These are phyloP conservation scores for Anguilla rostrata DNA, from an alignment of 2,113 vertebrate genomes.

Conservation along the genomic window DNA sequence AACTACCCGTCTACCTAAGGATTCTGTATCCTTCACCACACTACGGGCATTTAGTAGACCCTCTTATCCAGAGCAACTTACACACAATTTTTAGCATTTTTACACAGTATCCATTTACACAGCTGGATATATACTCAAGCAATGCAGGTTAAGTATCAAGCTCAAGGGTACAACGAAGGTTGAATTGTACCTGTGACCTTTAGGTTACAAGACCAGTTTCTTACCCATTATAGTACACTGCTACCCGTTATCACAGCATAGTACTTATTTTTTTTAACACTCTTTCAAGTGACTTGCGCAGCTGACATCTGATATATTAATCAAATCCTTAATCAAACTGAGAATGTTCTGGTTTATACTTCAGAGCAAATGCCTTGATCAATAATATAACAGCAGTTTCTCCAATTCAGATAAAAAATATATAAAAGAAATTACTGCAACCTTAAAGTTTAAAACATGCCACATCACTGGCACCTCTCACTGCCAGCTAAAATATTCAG, in stretches of 20 bases:
- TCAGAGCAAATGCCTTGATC: not conserved
- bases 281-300: not conserved
- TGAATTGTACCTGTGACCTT: too few species aligned
- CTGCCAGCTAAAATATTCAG: not conserved
- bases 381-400: not conserved
- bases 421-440: not conserved
- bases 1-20: not conserved
- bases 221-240: not conserved
- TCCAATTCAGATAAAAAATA: not conserved
- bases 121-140: too few species aligned
- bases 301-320: not conserved
- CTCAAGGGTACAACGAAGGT: too few species aligned
- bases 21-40: too few species aligned
- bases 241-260: not conserved
- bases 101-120: too few species aligned
- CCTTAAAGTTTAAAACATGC: not conserved
- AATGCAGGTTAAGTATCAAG: too few species aligned
- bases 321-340: too few species aligned
- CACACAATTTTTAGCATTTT: too few species aligned
- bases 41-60: not conserved
- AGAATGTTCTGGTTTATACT: not conserved
- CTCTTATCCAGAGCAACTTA: too few species aligned
- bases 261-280: not conserved
- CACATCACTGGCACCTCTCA: not conserved
- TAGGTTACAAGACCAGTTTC: too few species aligned